Evolutionary conservation across 2,113 vertebrate species (phyloP).

Genomic region (Corythornis vintsioides): DNA sequence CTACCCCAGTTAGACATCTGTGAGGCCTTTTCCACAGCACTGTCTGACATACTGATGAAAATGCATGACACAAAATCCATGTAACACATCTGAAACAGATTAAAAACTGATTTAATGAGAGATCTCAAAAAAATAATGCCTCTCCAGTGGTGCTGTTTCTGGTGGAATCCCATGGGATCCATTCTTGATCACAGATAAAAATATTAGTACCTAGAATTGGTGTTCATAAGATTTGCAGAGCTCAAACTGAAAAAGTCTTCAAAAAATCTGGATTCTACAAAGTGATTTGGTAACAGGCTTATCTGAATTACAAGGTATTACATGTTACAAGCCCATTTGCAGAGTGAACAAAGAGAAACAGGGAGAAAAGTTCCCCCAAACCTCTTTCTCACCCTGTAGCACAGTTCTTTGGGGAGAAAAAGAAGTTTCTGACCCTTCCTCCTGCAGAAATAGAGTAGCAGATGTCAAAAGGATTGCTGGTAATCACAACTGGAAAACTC

Average conservation of each 20-base stretch:
- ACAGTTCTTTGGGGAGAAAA: neutral
- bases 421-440: neutral
- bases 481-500: neutral
- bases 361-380: neutral
- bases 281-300: neutral
- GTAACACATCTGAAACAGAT: neutral
- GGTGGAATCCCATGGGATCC: neutral
- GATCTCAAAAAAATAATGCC: neutral
- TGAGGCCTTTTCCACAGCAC: neutral
- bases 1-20: neutral
- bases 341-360: neutral
- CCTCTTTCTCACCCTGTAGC: neutral
- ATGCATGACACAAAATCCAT: neutral
- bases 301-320: neutral
- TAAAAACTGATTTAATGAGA: neutral
- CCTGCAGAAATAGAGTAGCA: neutral
- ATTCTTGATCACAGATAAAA: neutral
- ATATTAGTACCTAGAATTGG: neutral
- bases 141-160: neutral
- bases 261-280: neutral
- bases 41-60: neutral
- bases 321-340: neutral
- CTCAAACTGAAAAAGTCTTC: neutral
- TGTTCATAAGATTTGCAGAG: neutral
- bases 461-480: neutral